Base-by-base conservation (phyloP, 2,113 vertebrate genomes). In the Pelodiscus sinensis region DNA sequence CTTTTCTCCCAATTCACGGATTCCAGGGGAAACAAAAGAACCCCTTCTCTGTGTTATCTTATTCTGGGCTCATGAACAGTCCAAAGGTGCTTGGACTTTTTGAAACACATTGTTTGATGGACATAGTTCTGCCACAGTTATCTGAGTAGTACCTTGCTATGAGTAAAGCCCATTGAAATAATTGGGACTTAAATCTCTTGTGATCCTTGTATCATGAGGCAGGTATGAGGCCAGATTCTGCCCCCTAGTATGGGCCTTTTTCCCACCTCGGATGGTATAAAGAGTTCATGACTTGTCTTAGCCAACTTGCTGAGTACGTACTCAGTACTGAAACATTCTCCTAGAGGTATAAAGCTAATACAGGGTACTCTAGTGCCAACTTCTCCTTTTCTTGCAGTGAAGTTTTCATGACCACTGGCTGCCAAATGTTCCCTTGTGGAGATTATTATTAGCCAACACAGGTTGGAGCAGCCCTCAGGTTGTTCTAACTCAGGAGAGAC, bases 221-320 rank as follows among this genome's bases (percentile, higher is more conserved):
- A 71, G 27, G 9, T 31, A 31, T 9, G 12, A 50, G 65, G 29
- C 50, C 60, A 62, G 77, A 3, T 21, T 65, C 35, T 82, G 15
- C 12, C 78, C 22, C 22, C 12, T 84, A 1, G 3, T 2, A 35
- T 90, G 9, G 16, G 25, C 55, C 9, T 11, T 50, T 78, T 78
- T 0, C 38, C 7, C 22, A 54, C 88, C 86, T 57, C 44, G 58
- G 5, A 24, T 50, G 38, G 21, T 18, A 83, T 9, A 27, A 51
- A 87, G 44, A 52, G 82, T 10, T 15, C 35, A 92, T 54, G 50
- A 87, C 35, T 51, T 68, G 4, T 51, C 58, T 2, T 68, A 52
- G 16, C 44, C 24, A 0, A 4, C 14, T 0, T 0, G 10, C 4
- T 22, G 52, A 86, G 7, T 22, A 87, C 50, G 1, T 4, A 4